Base-by-base conservation (phyloP, 2,113 vertebrate genomes). In the Pongo abelii region DNA sequence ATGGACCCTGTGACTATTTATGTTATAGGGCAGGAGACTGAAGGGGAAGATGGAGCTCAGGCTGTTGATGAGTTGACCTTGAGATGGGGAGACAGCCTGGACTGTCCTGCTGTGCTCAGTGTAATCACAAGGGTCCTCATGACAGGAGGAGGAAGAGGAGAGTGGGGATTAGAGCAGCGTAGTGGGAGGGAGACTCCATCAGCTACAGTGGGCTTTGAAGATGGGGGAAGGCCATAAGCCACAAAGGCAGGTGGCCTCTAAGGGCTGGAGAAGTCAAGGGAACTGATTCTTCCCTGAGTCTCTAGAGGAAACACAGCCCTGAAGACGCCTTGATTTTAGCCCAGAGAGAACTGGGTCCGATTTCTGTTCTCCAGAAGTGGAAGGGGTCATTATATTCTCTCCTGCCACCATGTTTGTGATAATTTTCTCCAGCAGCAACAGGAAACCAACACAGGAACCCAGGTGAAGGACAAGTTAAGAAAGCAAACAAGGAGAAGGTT, bases 21-120 rank as follows among this genome's bases (percentile, higher is more conserved):
- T 0, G 0, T 16, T 9, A 18, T 9, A 35, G 13, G 23, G 2
- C 30, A 40, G 35, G 10, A n/a, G 0, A 55, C 22, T 27, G 2
- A 14, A 46, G 22, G 30, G 7, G 0, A 12, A 61, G 9, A 27
- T 18, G 32, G n/a, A 84, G 14, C 8, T 38, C 3, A 35, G 35
- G 11, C 4, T 5, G 20, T 40, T 74, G 12, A 52, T 40, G 11
- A 74, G 32, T 1, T 84, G 43, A 48, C 25, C 14, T 17, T 30
- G 52, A 72, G 17, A 30, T 7, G 43, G 14, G 4, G 40, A 59
- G 22, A 22, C 5, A 2, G 48, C 32, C 35, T n/a, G 40, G 52
- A 38, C n/a, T 48, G 25, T 46, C 17, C 9, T 1, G 8, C 38
- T 30, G 46, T n/a, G 18, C 1, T 75, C 72, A 2, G 6, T 22